phyloP scores from a whole-genome alignment of 2,888 invertebrate genomes.

The Metopia argyrocephala region DNA sequence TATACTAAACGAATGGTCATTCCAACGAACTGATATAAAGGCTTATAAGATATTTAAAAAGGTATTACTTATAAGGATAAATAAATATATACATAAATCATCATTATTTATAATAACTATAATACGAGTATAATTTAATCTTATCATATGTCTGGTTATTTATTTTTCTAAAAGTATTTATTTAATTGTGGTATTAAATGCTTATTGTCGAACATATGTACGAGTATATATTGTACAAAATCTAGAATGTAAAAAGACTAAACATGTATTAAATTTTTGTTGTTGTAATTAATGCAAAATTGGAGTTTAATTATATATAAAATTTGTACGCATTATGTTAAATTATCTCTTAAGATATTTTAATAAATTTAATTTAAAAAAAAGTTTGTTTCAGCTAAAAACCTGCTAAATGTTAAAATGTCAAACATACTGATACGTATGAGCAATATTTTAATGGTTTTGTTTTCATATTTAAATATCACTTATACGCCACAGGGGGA shows the following conservation, averaged over 20 bases:
- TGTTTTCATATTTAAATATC: not conserved
- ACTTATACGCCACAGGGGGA: not conserved
- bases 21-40: not conserved
- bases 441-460: conserved; percentile 36
- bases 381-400: not conserved
- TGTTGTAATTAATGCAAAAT: too few species aligned
- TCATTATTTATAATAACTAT: too few species aligned
- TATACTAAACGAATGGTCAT: not conserved
- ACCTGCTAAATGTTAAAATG: conserved; percentile 14
- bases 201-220: too few species aligned
- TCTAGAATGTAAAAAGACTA: too few species aligned
- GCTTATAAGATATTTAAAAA: not conserved
- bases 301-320: conserved; percentile 33
- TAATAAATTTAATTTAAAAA: not conserved
- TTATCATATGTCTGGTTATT: too few species aligned
- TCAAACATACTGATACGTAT: conserved; percentile 27
- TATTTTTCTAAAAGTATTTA: too few species aligned
- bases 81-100: conserved; percentile 48
- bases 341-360: not conserved
- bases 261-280: too few species aligned
- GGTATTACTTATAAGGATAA: too few species aligned
- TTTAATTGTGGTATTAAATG: too few species aligned
- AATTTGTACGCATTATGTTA: conserved; percentile 26
- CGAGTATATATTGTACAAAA: too few species aligned
- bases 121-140: too few species aligned